A percentile compares a stretch with the other conserved stretches of the same genome.
phyloP scores from a whole-genome alignment of 2,888 invertebrate genomes.

The Eilema caniola region DNA sequence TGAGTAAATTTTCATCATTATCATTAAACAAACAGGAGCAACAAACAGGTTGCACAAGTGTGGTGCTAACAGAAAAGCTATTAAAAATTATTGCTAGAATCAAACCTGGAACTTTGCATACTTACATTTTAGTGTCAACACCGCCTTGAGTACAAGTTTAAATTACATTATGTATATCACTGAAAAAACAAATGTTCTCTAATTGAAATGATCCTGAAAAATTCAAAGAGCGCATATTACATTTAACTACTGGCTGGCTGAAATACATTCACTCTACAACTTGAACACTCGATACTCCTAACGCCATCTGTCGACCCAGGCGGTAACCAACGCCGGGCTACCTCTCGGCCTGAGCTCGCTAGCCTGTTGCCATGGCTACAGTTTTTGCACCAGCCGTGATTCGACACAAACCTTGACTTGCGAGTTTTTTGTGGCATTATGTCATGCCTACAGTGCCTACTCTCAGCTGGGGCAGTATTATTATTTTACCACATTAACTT shows the following conservation, averaged over 20 bases:
- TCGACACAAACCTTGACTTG: conserved; percentile 59
- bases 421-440: conserved; percentile 65
- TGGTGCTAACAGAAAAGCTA: not conserved
- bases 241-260: not conserved
- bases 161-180: not conserved
- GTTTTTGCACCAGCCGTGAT: conserved; percentile 52
- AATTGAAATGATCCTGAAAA: no score
- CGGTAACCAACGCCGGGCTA: not conserved
- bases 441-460: conserved; percentile 58
- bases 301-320: conserved; percentile 20
- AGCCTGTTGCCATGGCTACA: conserved; percentile 51
- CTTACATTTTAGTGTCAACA: not conserved
- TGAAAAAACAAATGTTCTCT: no score
- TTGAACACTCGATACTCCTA: not conserved
- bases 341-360: conserved; percentile 6
- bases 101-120: not conserved
- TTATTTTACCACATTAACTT: conserved; percentile 32
- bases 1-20: not conserved
- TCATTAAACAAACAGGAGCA: not conserved
- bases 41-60: not conserved
- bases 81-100: not conserved
- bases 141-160: not conserved
- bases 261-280: not conserved
- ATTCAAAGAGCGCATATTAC: no score
- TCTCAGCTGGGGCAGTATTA: conserved; percentile 49